Base-by-base conservation (phyloP, 2,888 invertebrate species). In the Drosophila cognata region DNA sequence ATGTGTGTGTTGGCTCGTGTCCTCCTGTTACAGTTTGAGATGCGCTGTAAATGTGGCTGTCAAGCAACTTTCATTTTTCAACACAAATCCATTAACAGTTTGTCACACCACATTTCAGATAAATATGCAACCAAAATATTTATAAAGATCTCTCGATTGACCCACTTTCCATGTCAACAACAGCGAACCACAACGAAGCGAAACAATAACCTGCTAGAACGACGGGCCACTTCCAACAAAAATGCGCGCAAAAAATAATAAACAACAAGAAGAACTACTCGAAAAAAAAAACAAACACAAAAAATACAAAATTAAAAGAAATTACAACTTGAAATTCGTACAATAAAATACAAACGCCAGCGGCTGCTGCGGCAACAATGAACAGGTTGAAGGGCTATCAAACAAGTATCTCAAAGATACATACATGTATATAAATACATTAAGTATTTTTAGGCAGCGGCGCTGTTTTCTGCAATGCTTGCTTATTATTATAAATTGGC, bases 131-230 rank as follows among this genome's bases (percentile, higher is more conserved):
- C 83, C 81, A 74, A 85, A 74, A 81, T 80, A 82, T 82, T 81
- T 85, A 80, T 80, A 88, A 85, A 85, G 85, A 85, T 86, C 87
- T 85, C 87, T 87, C 83, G 87, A 88, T 89, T 88, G 89, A 89
- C 87, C 89, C 75, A 89, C 87, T 87, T 87, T 89, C 89, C 88
- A 75, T 71, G 57, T 25, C 57, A 31, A 57, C 57, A 77, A 71
- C 74, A 83, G 65, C 58, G 63, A 74, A 79, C 57, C 77, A 53
- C 64, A 67, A 71, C 71, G 70, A 81, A 83, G 67, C 69, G 56
- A 70, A 66, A 66, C 43, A 10, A 57, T 65, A 79, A 79, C 72
- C 76, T 66, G 80, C 68, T 71, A 78, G 78, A 78, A 79, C 67
- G 60, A 41, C 67, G 52, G 66, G 61, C 63, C 66, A 28, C 59